phyloP scores from a whole-genome alignment of 2,113 vertebrate genomes.

The Raja brachyura region DNA sequence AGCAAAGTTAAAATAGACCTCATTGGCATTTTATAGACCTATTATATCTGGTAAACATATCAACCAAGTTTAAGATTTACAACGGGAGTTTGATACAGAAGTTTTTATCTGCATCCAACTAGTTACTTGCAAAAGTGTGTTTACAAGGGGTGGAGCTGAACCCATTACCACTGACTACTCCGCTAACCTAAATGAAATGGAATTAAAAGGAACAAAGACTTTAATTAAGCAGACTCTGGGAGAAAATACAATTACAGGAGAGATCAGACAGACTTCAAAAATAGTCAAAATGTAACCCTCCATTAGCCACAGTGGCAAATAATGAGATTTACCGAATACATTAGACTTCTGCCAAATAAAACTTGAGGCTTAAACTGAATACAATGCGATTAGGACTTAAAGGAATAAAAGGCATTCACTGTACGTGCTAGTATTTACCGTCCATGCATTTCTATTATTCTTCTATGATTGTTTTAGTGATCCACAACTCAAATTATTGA shows the following conservation, averaged over 20 bases:
- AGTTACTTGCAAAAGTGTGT: background rate
- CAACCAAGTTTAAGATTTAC: background rate
- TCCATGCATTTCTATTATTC: background rate
- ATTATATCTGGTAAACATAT: background rate
- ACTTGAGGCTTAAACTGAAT: background rate
- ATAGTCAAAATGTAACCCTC: background rate
- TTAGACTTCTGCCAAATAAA: background rate
- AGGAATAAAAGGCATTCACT: background rate
- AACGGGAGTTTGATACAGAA: background rate
- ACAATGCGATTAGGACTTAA: background rate
- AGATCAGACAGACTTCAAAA: background rate
- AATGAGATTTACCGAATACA: background rate
- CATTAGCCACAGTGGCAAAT: background rate
- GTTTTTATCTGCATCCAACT: background rate
- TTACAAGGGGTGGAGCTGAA: background rate
- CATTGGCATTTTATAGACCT: background rate
- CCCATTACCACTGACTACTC: background rate
- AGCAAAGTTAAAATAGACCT: background rate
- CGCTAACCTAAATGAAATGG: background rate
- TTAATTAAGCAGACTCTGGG: background rate
- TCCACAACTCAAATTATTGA: background rate
- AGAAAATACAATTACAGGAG: conserved; percentile 28
- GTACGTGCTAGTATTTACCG: background rate
- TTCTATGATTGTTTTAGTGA: background rate
- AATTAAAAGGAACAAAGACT: conserved; percentile 14